Percentiles rank a stretch among this genome's conserved stretches.
These are phyloP conservation scores for Mellilla xanthometata DNA, from an alignment of 2,888 invertebrate genomes.

Conservation along the genomic window DNA sequence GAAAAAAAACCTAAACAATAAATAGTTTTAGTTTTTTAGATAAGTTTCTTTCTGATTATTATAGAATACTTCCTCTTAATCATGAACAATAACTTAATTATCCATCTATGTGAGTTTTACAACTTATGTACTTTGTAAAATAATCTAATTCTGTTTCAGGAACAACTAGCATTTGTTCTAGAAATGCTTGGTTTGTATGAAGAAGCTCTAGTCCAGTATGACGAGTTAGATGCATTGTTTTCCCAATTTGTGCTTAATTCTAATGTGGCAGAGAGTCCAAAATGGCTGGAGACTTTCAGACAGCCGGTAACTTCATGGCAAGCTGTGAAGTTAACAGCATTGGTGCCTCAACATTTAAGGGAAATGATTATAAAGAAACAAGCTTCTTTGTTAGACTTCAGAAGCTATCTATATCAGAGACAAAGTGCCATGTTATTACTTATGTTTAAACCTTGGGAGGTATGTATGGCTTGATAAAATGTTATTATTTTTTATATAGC, in stretches of 20 bases:
- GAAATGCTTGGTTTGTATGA: conserved; percentile 97
- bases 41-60: too few relatives aligned
- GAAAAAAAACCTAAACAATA: too few relatives aligned
- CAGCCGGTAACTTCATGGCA: conserved; percentile 92
- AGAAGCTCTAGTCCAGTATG: conserved; percentile 97
- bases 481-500: too few relatives aligned
- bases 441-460: conserved; percentile 91
- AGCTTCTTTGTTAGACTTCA: conserved; percentile 92
- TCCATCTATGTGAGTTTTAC: too few relatives aligned
- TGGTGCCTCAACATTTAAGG: conserved; percentile 81
- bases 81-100: too few relatives aligned
- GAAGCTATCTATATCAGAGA: conserved; percentile 96
- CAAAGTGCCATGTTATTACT: conserved; percentile 93
- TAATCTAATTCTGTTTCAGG: conserved; percentile 78
- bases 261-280: conserved; percentile 92
- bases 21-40: too few relatives aligned
- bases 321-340: conserved; percentile 87
- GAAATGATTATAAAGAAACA: conserved; percentile 72
- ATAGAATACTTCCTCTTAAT: too few relatives aligned
- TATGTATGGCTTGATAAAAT: too few relatives aligned
- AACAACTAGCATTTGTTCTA: conserved; percentile 96
- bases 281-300: conserved; percentile 92
- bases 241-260: conserved; percentile 98
- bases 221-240: conserved; percentile 97
- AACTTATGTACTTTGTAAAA: too few relatives aligned